Percentiles rank a stretch among this genome's conserved stretches.
These are phyloP conservation scores for Camelus bactrianus DNA, from an alignment of 2,113 vertebrate genomes.

Conservation along the genomic window DNA sequence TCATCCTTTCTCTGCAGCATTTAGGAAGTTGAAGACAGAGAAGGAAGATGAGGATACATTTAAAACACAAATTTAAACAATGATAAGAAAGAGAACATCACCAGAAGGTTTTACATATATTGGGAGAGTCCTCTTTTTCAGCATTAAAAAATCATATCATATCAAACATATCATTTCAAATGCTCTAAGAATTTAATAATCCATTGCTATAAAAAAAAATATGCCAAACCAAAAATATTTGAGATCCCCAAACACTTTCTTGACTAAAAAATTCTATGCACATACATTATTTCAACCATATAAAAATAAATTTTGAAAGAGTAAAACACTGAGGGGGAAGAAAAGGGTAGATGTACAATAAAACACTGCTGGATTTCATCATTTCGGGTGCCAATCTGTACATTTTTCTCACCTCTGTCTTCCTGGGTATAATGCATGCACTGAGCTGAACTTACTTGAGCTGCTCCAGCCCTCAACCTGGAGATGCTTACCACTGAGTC, in stretches of 20 bases:
- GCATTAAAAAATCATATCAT: background rate
- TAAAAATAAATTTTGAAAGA: background rate
- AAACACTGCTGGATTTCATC: background rate
- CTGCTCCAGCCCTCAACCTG: background rate
- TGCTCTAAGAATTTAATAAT: background rate
- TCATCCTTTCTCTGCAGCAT: background rate
- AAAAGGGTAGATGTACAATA: background rate
- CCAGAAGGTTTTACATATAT: background rate
- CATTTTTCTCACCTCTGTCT: background rate
- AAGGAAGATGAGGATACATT: background rate
- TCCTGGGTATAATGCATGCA: background rate
- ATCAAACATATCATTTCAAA: background rate
- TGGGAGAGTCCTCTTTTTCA: background rate
- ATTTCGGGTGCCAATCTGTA: background rate
- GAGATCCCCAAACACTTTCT: background rate
- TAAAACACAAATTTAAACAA: constrained; percentile 33
- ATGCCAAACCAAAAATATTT: background rate
- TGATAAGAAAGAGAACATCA: background rate
- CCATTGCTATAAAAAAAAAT: background rate
- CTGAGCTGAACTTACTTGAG: background rate
- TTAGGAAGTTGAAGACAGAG: constrained; percentile 21
- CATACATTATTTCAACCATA: background rate
- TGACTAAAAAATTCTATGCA: background rate
- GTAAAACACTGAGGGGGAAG: background rate
- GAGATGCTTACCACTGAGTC: background rate